These are phyloP conservation scores for Ostrea edulis DNA, from an alignment of 1,140 invertebrate genomes.

Conservation along the genomic window DNA sequence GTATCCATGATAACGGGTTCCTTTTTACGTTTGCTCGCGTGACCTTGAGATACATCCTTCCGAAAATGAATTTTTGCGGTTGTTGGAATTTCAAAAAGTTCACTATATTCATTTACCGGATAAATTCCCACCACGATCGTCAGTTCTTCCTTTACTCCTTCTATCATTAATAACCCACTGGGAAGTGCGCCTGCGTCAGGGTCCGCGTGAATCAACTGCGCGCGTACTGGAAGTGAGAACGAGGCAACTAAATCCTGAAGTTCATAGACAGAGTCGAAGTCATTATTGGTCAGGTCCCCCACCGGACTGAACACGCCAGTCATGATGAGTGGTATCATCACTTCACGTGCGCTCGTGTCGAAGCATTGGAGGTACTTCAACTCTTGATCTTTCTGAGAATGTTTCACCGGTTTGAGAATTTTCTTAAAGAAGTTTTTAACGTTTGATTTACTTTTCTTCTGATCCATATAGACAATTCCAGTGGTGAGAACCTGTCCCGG, in stretches of 20 bases:
- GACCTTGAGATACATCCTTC: conserved; percentile 64
- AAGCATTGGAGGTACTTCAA: conserved; percentile 76
- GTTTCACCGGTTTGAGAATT: conserved; percentile 67
- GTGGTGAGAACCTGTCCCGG: conserved; percentile 73
- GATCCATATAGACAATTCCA: conserved; percentile 74
- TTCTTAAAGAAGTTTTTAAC: conserved; percentile 68
- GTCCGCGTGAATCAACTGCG: conserved; percentile 69
- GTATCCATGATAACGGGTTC: neutral
- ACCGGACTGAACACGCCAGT: conserved; percentile 76
- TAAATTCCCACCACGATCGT: conserved; percentile 64
- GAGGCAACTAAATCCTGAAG: conserved; percentile 73
- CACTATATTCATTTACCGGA: conserved; percentile 49
- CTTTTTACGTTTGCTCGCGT: conserved; percentile 50
- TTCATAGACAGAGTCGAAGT: conserved; percentile 75
- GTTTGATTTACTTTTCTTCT: conserved; percentile 68
- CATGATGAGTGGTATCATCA: conserved; percentile 76
- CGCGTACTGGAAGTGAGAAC: conserved; percentile 72
- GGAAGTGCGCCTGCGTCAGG: conserved; percentile 56
- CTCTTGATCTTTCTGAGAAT: conserved; percentile 70
- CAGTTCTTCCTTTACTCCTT: conserved; percentile 67
- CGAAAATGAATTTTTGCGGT: conserved; percentile 64
- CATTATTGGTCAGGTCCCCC: conserved; percentile 66
- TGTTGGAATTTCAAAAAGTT: conserved; percentile 67
- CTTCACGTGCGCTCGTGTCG: conserved; percentile 66
- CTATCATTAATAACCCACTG: conserved; percentile 66